These are phyloP conservation scores for Tragopan temminckii DNA, from an alignment of 2,797 vertebrate species.

Conservation along the genomic window DNA sequence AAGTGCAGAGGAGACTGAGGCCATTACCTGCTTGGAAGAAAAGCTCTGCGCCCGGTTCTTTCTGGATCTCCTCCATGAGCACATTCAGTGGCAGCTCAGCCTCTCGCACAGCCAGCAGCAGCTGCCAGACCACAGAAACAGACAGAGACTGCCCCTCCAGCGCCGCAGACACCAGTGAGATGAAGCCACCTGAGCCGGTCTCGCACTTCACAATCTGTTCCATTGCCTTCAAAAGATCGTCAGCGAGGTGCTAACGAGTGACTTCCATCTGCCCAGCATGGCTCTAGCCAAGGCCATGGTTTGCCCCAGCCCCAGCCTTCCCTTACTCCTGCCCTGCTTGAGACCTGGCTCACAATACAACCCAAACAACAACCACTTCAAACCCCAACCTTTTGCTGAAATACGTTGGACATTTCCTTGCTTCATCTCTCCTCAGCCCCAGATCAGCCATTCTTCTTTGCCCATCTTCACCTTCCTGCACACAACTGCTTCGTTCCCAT, in stretches of 20 bases:
- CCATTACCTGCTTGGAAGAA: constrained; percentile 78
- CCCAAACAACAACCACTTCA: neutral
- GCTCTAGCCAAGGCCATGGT: accelerated
- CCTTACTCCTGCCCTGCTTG: neutral
- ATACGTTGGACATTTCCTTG: neutral
- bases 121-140: constrained; percentile 76
- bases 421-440: neutral
- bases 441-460: neutral
- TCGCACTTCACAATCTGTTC: constrained; percentile 68
- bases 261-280: neutral
- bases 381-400: neutral
- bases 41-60: constrained; percentile 62
- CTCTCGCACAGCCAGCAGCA: constrained; percentile 72
- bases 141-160: constrained; percentile 74
- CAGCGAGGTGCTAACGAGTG: neutral
- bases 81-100: constrained; percentile 23
- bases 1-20: neutral
- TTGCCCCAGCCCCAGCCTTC: neutral
- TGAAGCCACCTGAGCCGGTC: constrained; percentile 30
- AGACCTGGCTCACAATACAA: neutral
- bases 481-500: accelerated
- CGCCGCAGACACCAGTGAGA: constrained; percentile 68
- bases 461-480: neutral
- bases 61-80: constrained; percentile 77
- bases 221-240: constrained; percentile 70